These are phyloP conservation scores for Cynocephalus volans DNA, from an alignment of 2,113 vertebrate species.

Conservation along the genomic window DNA sequence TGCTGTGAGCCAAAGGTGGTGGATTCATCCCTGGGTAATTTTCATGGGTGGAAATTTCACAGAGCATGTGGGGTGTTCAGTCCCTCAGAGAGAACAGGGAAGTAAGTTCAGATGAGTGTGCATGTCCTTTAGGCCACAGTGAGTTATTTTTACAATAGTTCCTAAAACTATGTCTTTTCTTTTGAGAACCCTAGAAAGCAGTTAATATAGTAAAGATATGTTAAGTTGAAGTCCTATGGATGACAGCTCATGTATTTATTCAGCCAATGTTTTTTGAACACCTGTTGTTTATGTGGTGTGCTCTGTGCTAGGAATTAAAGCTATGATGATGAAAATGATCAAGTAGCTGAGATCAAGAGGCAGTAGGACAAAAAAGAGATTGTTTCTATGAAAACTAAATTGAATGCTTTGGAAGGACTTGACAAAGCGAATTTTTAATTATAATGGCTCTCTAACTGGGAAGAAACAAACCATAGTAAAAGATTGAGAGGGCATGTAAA, in stretches of 20 bases:
- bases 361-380: not conserved
- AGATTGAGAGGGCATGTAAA: not conserved
- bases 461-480: not conserved
- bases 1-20: not conserved
- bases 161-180: not conserved
- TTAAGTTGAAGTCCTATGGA: not conserved
- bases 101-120: not conserved
- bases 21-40: not conserved
- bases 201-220: not conserved
- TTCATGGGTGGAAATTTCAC: not conserved
- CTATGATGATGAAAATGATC: not conserved
- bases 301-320: not conserved
- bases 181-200: not conserved
- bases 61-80: not conserved
- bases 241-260: not conserved
- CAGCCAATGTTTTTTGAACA: not conserved
- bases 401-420: not conserved
- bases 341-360: not conserved
- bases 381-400: conserved; percentile 18
- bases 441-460: not conserved
- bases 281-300: not conserved
- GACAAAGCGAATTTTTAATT: not conserved
- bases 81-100: not conserved
- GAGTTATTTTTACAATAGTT: not conserved
- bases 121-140: not conserved